Evolutionary conservation across 1,140 invertebrate species (phyloP).

Genomic region (Phenacoccus solenopsis): DNA sequence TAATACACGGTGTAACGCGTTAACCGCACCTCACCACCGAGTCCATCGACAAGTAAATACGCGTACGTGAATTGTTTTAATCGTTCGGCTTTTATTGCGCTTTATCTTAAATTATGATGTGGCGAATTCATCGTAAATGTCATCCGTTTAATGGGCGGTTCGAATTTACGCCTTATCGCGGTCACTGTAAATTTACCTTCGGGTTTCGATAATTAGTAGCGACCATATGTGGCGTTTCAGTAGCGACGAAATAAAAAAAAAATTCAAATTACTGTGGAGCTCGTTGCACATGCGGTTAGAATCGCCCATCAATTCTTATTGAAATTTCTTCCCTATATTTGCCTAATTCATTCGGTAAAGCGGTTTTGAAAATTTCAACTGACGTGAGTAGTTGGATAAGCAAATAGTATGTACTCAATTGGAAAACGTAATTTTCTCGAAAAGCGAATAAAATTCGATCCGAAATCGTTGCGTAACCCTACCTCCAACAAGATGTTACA

Average conservation of each 20-base stretch:
- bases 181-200: neutral
- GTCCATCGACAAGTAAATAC: neutral
- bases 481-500: neutral
- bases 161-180: neutral
- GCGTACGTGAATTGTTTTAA: neutral
- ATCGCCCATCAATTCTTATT: no score
- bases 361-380: no score
- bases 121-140: neutral
- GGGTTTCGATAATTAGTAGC: neutral
- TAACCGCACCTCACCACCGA: neutral
- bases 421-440: no score
- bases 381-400: no score
- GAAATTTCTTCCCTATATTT: no score
- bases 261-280: no score
- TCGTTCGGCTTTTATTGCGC: neutral
- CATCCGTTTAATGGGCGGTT: neutral
- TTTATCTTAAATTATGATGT: neutral
- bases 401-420: no score
- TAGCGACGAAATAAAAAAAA: no score
- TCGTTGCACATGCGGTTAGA: no score
- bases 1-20: neutral
- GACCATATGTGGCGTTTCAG: neutral
- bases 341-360: no score
- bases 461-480: no score
- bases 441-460: no score